Evolutionary conservation across 2,888 invertebrate genomes (phyloP).

Genomic region (Oscheius sp.): DNA sequence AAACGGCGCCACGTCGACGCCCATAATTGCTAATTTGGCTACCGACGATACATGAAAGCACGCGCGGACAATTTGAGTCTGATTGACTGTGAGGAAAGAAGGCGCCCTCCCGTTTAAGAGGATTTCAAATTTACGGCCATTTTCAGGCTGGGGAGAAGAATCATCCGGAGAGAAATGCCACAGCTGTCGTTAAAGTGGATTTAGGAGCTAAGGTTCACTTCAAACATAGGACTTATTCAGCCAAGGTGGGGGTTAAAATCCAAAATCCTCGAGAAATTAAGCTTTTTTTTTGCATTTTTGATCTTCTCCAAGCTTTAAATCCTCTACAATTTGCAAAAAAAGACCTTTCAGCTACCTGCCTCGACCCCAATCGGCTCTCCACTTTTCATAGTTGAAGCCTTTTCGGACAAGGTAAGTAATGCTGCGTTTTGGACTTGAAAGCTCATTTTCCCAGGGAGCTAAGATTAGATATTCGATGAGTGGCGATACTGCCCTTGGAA

Average conservation of each 20-base stretch:
- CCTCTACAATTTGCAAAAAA: not conserved
- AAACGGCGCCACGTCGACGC: not conserved
- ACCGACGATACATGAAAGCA: conserved; percentile 17
- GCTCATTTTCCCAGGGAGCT: conserved; percentile 30
- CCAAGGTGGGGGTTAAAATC: conserved; percentile 2
- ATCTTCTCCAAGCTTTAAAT: too few species aligned
- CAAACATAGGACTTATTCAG: conserved; percentile 51
- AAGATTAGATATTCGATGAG: conserved; percentile 40
- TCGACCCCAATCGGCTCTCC: conserved; percentile 41
- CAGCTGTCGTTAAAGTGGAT: conserved; percentile 52
- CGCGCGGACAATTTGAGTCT: conserved; percentile 19
- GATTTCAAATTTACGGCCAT: not conserved
- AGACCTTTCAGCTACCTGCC: conserved; percentile 33
- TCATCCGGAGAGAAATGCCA: conserved; percentile 55
- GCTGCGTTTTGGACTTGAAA: not conserved
- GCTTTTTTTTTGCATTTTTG: too few species aligned
- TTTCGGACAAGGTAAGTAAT: conserved; percentile 38
- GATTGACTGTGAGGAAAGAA: conserved; percentile 3
- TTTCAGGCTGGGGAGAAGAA: conserved; percentile 60
- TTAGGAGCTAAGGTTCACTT: conserved; percentile 46
- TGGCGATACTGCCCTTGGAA: conserved; percentile 38
- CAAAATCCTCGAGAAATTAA: too few species aligned
- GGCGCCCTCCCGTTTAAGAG: not conserved
- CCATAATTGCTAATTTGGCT: conserved; percentile 28
- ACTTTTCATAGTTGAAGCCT: conserved; percentile 38